Evolutionary conservation across 1,140 invertebrate species (phyloP), one percentile per base, ranked within the genome.

Genomic region (Sitophilus oryzae): DNA sequence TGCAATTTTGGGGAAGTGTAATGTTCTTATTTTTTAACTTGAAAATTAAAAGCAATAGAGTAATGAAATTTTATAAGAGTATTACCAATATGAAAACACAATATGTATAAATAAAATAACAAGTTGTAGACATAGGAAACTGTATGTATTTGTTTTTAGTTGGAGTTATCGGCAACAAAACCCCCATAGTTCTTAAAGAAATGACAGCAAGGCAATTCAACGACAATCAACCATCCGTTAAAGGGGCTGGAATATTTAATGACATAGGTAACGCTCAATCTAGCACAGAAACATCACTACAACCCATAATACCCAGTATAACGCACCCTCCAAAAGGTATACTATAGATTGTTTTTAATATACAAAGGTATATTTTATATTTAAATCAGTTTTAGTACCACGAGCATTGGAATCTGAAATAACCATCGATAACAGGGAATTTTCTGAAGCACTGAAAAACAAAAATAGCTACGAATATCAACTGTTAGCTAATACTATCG

Each of bases 351-450:
- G 10, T 9, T n/a, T 14, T n/a, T 38, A n/a, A 15, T 4, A 38
- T n/a, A 38, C 14, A 38, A 9, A 5, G 14, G 3, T 14, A 15
- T 5, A 38, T 38, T 38, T 38, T 50, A 40, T 40, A 15, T 53
- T 48, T 15, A 38, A 10, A 46, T 56, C 68, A 69, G 67, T 76
- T 75, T 63, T 71, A 77, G 83, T 87, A 53, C 81, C 84, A 47
- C 73, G 79, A 65, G 80, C 80, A 8, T 58, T 87, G 16, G 82
- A 88, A 66, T 83, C 84, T 6, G 75, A 80, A 65, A 62, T 88
- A 10, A 80, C 70, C 40, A 76, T 89, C 14, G 81, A 84, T 52
- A 82, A 86, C 64, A 73, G 83, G 48, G 70, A 79, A 36, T 88
- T 79, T 68, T 73, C 75, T 15, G 67, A 76, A 2, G 78, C 76